Base-by-base conservation (phyloP, 2,888 invertebrate genomes). In the Miltochrista miniata region DNA sequence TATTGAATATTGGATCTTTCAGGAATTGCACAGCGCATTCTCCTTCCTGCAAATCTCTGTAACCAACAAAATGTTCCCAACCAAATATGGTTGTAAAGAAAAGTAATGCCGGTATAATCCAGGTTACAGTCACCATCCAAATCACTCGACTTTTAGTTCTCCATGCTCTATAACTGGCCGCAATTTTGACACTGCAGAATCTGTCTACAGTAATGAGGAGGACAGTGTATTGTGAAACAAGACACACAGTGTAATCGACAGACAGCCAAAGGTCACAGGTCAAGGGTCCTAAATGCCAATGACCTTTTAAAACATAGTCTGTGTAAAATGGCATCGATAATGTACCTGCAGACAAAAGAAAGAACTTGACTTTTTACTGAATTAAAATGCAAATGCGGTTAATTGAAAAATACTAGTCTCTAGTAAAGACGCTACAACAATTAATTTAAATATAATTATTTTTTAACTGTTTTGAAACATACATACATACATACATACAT, bases 311-410 rank as follows among this genome's bases (percentile, higher is more conserved):
- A 48, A 99, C 96, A 92, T 99, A 99, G 63, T 98, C 97, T 24
- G 99, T 98, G 90, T 98, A 99, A 90, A 99, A 98, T 48, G 99
- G 99, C 96, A 99, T 98, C 29, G 99, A 99, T 55, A 99, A 96
- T 44, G 98, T 96, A 74, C 99, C 97, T 97, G 93, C 24, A 68
- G 70, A 80, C 76, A 85, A 87, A 61, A 46, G 61, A 73, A 70
- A 62, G 54, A 34, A 41, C 52, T 52, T 41, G 45, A 60, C 52
- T 51, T 50, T 52, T 51, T 57, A 56, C 51, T 45, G 45, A 8
- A 49, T 41, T 66, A 42, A 34, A 61, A 33, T 52, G 59, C 60
- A 60, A 49, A n/a, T n/a, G n/a, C n/a, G n/a, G n/a, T n/a, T n/a
- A n/a, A n/a, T n/a, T n/a, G n/a, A n/a, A n/a, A n/a, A n/a, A n/a